Evolutionary conservation across 2,797 vertebrate genomes (phyloP), one percentile per base, ranked within the genome.

Genomic region (Sebastes diploproa): DNA sequence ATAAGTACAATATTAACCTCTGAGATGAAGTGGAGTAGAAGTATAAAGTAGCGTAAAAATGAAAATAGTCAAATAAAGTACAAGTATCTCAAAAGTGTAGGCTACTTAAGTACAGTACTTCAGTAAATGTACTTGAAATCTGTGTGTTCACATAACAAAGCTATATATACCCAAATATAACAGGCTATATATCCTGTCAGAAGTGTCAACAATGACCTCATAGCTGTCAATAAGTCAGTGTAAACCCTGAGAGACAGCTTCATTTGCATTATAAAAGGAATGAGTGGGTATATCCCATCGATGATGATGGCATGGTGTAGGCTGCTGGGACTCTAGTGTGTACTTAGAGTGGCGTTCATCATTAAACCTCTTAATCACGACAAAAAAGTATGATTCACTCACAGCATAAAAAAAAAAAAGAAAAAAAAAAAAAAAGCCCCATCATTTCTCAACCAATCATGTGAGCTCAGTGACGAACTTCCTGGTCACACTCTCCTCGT

Each of bases 391-490:
- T 88, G 87, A 92, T 85, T 92, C 83, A 88, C 74, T 68, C 72
- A 27, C 29, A 27, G 16, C 14, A 61, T 25, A 2, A 27, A 59
- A 52, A 81, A 36, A 59, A 38, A 27, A 34, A 11, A 7, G 0
- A 2, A 10, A 14, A 67, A 29, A 7, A 50, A 3, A 56, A 42
- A 38, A 38, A 5, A 38, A 38, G 38, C 38, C 38, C 38, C 76
- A 86, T 11, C 36, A 32, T 79, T 83, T 78, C 78, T 75, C 27
- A 83, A 71, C 89, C 91, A 89, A 82, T 92, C 85, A 2, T 70
- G 82, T 81, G 74, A 30, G 58, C 58, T 46, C 71, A n/a, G 90
- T 94, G 94, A 94, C 94, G 93, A 92, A 90, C 93, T 95, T 96
- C 95, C 95, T 94, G 93, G 86, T 90, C 83, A 84, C 85, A 86